A percentile compares a stretch with the other conserved stretches of the same genome.
phyloP scores from a whole-genome alignment of 2,888 invertebrate species.

The Archaeoteleia sp. region DNA sequence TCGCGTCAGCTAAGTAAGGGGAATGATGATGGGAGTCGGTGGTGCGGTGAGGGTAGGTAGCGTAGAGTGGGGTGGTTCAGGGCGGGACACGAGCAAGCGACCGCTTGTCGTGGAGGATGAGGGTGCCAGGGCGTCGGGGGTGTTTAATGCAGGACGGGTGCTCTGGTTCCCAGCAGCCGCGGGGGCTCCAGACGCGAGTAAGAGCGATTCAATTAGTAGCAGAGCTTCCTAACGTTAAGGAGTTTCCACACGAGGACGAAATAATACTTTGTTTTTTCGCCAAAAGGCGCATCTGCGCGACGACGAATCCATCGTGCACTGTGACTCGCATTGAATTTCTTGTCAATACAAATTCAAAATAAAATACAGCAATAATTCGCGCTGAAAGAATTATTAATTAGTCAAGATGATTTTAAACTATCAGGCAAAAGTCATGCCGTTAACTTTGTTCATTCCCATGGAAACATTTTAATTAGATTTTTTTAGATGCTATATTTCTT shows the following conservation, averaged over 20 bases:
- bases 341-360: too few relatives aligned
- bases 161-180: conserved; percentile 73
- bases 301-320: too few relatives aligned
- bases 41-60: conserved; percentile 43
- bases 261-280: conserved; percentile 42
- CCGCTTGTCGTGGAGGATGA: conserved; percentile 65
- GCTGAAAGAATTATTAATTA: too few relatives aligned
- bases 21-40: conserved; percentile 36
- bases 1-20: background rate
- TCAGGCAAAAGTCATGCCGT: too few relatives aligned
- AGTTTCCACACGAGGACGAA: conserved; percentile 66
- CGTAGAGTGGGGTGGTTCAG: conserved; percentile 45
- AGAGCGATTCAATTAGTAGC: conserved; percentile 75
- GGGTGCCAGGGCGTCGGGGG: conserved; percentile 72
- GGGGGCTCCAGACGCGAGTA: conserved; percentile 72
- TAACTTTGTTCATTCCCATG: too few relatives aligned
- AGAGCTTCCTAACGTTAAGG: conserved; percentile 74
- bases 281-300: conserved; percentile 32
- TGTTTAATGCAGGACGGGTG: conserved; percentile 74
- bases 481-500: too few relatives aligned
- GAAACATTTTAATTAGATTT: too few relatives aligned
- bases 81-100: conserved; percentile 59
- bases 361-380: too few relatives aligned
- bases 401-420: too few relatives aligned
- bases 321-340: too few relatives aligned